Percentiles rank a stretch among this genome's conserved stretches.
Conservation (phyloP, 2,888 invertebrate species). For the Nymphalis polychloros region DNA sequence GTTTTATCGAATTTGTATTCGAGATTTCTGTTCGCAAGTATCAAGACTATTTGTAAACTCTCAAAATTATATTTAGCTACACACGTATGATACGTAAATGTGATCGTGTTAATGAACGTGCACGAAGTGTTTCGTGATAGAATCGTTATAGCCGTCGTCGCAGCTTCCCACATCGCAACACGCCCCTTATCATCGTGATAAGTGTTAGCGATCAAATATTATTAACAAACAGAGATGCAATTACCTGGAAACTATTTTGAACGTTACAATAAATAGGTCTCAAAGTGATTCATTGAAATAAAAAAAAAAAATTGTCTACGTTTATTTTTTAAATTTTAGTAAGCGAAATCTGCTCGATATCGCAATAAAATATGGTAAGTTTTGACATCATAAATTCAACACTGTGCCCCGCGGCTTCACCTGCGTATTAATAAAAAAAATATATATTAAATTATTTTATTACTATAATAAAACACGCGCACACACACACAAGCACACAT, state of each 20-base stretch:
- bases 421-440: too few species aligned
- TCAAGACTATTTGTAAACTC: constrained; percentile 1
- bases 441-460: too few species aligned
- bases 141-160: neutral
- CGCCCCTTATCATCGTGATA: neutral
- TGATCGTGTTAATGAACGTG: neutral
- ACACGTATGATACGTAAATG: neutral
- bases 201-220: neutral
- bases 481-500: too few species aligned
- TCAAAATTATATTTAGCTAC: neutral
- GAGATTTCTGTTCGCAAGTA: neutral
- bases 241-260: neutral
- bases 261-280: neutral
- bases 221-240: neutral
- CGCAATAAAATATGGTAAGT: too few species aligned
- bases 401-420: too few species aligned
- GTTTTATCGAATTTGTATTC: neutral
- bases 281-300: too few species aligned
- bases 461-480: too few species aligned
- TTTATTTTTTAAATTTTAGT: too few species aligned
- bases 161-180: neutral
- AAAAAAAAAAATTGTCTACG: too few species aligned
- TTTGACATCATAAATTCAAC: too few species aligned
- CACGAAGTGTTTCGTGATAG: neutral
- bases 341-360: too few species aligned